Evolutionary conservation across 2,888 invertebrate genomes (phyloP), one percentile per base, ranked within the genome.

Genomic region (Agrotis exclamationis): DNA sequence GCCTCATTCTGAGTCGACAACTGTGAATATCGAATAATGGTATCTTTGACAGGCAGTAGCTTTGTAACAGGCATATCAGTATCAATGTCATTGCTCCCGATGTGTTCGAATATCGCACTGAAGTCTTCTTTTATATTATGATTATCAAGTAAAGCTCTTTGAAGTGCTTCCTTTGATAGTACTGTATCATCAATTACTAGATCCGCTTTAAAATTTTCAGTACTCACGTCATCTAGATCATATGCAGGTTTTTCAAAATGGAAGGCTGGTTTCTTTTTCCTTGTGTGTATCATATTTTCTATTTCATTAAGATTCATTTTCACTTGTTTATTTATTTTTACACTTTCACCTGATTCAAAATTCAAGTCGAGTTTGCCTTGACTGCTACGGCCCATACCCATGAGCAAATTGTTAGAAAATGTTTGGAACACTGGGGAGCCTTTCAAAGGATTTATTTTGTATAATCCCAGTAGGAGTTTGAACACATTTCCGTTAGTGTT

Each of bases 371-470:
- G 63, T 20, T 44, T 50, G n/a, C 62, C 62, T 60, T 53, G 75
- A 5, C 76, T 83, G 18, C 33, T 9, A 1, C 45, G 66, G 16
- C 63, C 51, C 33, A 88, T 75, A 9, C 60, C 58, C 20, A 87
- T 70, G 66, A 94, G 86, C 51, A 93, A 77, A 68, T 84, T 84
- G 73, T 91, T 88, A 67, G 91, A 89, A 86, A 93, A 93, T 50
- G 85, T 82, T 86, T 90, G 89, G 80, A 88, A 95, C 70, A 94
- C 82, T 65, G 90, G 87, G 7, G 94, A 95, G 44, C 84, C 83
- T 80, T 85, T 91, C 66, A 95, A 85, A 51, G 94, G 94, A 79
- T 94, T 93, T 80, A 92, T 82, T 90, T 94, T 94, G 76, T 93
- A 94, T 54, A 95, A 84, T 33, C 90, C 91, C 0, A 95, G 80